Evolutionary conservation across 2,113 vertebrate genomes (phyloP), one percentile per base, ranked within the genome.

Genomic region (Platanista minor): DNA sequence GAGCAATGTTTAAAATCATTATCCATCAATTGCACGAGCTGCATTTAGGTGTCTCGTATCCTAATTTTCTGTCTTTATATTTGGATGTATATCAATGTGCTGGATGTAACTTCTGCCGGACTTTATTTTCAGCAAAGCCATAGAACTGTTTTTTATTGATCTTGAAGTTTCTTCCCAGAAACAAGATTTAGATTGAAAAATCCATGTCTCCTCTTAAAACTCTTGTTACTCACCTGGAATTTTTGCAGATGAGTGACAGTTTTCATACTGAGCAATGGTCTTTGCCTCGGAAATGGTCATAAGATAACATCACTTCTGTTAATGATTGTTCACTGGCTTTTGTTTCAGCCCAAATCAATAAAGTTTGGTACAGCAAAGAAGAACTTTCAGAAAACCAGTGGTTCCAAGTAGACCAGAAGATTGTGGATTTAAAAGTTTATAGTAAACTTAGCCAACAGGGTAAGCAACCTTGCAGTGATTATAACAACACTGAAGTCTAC

Each of bases 331-430:
- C 66, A 49, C 15, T 96, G 95, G 8, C 71, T 94, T 96, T 96
- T 84, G 49, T 97, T 95, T 94, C 84, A 98, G 96, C 67, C 25
- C 83, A 98, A 41, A 54, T 82, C 89, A 98, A 98, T 57, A 99
- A 98, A 96, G 81, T 99, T 88, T 99, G 99, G 99, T 99, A 99
- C 94, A 99, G 98, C 89, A 99, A 98, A 2, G 97, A 98, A 29
- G 97, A 98, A 57, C 98, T 97, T 67, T 98, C 98, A 0, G 98
- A 99, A 98, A 99, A 98, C 33, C 96, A 98, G 97, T 99, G 99
- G 99, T 99, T 99, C 94, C 98, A 98, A 8, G 97, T 99, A 23
- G 98, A 99, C 92, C 98, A 98, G 93, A 98, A 97, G 3, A 82
- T 99, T 90, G 92, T 99, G 46, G 98, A 98, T 92, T 80, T 99